A percentile compares a stretch with the other conserved stretches of the same genome.
Conservation (phyloP, 2,888 invertebrate genomes). For the Rhaphigaster nebulosa region DNA sequence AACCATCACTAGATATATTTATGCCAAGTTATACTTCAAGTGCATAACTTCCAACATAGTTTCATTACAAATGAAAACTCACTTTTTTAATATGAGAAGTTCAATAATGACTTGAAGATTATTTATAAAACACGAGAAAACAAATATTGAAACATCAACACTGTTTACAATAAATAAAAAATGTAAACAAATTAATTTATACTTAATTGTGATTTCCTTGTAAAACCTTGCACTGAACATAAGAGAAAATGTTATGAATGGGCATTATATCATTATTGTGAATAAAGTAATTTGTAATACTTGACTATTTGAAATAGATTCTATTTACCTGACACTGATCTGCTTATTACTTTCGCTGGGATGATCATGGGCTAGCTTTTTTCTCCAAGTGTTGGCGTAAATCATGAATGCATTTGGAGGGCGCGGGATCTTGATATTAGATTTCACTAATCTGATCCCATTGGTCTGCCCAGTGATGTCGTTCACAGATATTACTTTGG, state of each 20-base stretch:
- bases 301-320: background rate
- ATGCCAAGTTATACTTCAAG: background rate
- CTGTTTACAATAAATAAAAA: no score
- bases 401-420: slow-evolving; percentile 78
- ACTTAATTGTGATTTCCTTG: no score
- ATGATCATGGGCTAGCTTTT: slow-evolving; percentile 72
- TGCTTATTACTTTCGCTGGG: slow-evolving; percentile 72
- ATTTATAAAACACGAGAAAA: background rate
- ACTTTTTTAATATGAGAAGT: background rate
- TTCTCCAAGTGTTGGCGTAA: slow-evolving; percentile 75
- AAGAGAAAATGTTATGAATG: no score
- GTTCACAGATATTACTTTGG: slow-evolving; percentile 38
- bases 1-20: background rate
- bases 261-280: no score
- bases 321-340: slow-evolving; percentile 63
- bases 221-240: no score
- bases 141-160: no score
- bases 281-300: no score
- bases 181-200: no score
- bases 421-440: slow-evolving; percentile 71
- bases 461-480: background rate
- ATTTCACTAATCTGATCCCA: background rate
- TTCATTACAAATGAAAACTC: no score
- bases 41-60: no score
- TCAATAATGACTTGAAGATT: background rate